Base-by-base conservation (phyloP, 2,113 vertebrate species). In the Rhinopomastus cyanomelas region DNA sequence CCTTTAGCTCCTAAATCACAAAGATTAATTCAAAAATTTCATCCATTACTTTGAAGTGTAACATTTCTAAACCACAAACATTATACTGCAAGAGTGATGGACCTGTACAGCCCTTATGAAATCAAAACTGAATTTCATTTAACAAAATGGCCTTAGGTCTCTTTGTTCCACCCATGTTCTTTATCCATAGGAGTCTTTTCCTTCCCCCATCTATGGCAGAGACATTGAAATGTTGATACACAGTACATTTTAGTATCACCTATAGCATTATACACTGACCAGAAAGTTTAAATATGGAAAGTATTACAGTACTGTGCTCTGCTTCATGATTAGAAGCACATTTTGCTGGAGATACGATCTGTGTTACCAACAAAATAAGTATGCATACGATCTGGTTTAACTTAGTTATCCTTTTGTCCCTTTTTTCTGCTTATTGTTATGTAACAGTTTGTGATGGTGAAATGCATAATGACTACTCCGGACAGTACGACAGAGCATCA, bases 351-450 rank as follows among this genome's bases (percentile, higher is more conserved):
- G 96, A 97, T 97, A 96, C 22, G 83, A 97, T 97, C 96, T 94
- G 72, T 92, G 88, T 97, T 96, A 94, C 95, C 95, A 96, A 91
- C 92, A 97, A 95, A 97, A 96, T 96, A 96, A 96, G 81, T 96
- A 93, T 90, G 91, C 96, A 94, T 86, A 74, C 89, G 85, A 93
- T 92, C 96, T 97, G 95, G 93, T 95, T 97, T 96, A 95, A 96
- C 85, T 95, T 96, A 93, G 94, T 92, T 95, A 95, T 95, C 96
- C 96, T 96, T 96, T 96, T 96, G 96, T 96, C 92, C 78, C 81
- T 96, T 95, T 95, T 88, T 96, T 92, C 95, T 97, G 96, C 96
- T 97, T 96, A 97, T 96, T 96, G 94, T 94, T 96, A 93, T 95
- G 92, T 96, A 96, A 97, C 93, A 95, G 96, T 96, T 42, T 96